Conservation (phyloP, 2,888 invertebrate genomes). For the Cheilosia vernalis region DNA sequence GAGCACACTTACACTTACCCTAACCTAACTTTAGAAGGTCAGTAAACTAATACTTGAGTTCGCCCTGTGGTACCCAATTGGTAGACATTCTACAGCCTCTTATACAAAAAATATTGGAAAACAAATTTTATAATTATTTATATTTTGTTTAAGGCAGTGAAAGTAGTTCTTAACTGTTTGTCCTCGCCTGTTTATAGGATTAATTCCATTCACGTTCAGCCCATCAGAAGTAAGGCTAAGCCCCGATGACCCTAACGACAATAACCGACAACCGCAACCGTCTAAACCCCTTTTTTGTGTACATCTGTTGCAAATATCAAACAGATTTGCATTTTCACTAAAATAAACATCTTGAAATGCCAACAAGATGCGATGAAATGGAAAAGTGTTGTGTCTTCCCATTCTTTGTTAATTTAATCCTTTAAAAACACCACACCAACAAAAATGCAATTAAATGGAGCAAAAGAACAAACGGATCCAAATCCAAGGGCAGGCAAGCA, state of each 20-base stretch:
- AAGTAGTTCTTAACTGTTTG: too few relatives aligned
- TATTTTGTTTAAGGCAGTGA: too few relatives aligned
- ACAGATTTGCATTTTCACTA: constrained; percentile 32
- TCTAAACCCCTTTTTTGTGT: background rate
- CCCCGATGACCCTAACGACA: background rate
- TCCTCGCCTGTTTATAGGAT: too few relatives aligned
- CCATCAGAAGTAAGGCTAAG: background rate
- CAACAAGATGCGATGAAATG: constrained; percentile 24
- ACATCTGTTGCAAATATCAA: constrained; percentile 29
- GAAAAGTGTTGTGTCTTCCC: constrained; percentile 20
- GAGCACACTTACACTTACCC: background rate
- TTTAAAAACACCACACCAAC: constrained; percentile 21
- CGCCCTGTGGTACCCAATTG: too few relatives aligned
- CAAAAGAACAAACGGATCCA: constrained; percentile 36
- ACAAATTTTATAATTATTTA: too few relatives aligned
- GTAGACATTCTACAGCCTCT: too few relatives aligned
- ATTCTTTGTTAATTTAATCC: constrained; percentile 39
- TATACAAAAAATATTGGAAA: too few relatives aligned
- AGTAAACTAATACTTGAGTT: too few relatives aligned
- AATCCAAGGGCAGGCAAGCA: constrained; percentile 15
- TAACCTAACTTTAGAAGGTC: background rate
- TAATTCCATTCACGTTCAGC: background rate
- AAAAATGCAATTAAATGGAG: constrained; percentile 36
- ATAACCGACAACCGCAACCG: constrained; percentile 8
- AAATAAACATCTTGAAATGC: constrained; percentile 27